These are phyloP conservation scores for Rhagologus leucostigma DNA, from an alignment of 2,113 vertebrate species.

Conservation along the genomic window DNA sequence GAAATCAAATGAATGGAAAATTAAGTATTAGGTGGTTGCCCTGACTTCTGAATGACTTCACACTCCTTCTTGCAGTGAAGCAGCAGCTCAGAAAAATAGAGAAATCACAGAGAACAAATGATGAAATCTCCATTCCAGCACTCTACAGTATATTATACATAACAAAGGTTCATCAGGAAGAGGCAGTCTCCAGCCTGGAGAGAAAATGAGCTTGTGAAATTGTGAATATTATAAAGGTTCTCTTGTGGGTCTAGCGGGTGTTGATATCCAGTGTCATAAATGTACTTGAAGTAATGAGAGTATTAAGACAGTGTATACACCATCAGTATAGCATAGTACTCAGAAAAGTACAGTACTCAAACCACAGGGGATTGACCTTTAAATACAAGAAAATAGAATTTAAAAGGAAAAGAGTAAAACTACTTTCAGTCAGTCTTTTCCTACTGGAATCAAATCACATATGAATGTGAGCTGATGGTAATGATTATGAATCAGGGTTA, in stretches of 20 bases:
- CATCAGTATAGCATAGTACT: neutral
- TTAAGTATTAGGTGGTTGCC: neutral
- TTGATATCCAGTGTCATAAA: neutral
- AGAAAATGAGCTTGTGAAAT: neutral
- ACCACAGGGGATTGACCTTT: neutral
- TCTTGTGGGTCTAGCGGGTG: neutral
- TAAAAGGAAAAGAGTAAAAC: neutral
- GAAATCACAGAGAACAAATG: neutral
- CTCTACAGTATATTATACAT: neutral
- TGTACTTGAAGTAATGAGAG: neutral
- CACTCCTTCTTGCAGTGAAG: neutral
- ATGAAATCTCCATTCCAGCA: neutral
- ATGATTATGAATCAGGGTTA: neutral
- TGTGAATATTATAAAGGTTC: neutral
- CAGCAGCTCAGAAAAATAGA: neutral
- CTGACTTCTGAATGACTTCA: neutral
- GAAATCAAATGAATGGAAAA: neutral
- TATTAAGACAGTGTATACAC: neutral
- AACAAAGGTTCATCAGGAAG: neutral
- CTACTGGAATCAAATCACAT: neutral
- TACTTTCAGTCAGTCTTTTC: neutral
- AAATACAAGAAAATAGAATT: neutral
- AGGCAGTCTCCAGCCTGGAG: neutral
- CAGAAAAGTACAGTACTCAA: neutral
- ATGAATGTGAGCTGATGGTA: neutral